Evolutionary conservation across 2,113 vertebrate genomes (phyloP).

Genomic region (Rana temporaria): DNA sequence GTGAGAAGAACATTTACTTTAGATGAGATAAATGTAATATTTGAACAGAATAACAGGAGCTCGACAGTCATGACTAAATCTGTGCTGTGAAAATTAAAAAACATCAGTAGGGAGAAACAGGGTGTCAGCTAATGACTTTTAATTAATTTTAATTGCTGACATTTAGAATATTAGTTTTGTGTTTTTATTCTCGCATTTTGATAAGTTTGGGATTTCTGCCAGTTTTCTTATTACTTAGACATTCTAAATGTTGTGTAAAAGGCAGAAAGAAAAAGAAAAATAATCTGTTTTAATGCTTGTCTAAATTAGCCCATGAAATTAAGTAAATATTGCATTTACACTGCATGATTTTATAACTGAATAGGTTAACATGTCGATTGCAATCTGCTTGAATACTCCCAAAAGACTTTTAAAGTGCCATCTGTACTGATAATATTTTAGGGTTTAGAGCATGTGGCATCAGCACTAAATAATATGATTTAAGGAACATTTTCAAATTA

Average conservation of each 20-base stretch:
- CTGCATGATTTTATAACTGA: slow-evolving; percentile 48
- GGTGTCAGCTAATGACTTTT: slow-evolving; percentile 57
- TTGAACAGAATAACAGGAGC: slow-evolving; percentile 43
- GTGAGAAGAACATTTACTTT: background rate
- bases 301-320: slow-evolving; percentile 54
- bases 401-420: slow-evolving; percentile 50
- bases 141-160: slow-evolving; percentile 59
- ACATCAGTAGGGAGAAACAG: slow-evolving; percentile 56
- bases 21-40: slow-evolving; percentile 29
- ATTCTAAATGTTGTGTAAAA: slow-evolving; percentile 37
- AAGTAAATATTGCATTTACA: slow-evolving; percentile 51
- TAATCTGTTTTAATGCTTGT: slow-evolving; percentile 51
- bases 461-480: slow-evolving; percentile 37
- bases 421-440: slow-evolving; percentile 52
- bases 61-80: slow-evolving; percentile 38
- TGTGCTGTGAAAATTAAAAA: slow-evolving; percentile 49
- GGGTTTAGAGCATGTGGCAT: slow-evolving; percentile 28
- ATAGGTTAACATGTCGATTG: slow-evolving; percentile 50
- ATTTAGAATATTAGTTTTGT: slow-evolving; percentile 57
- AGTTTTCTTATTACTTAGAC: slow-evolving; percentile 53
- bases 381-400: slow-evolving; percentile 54
- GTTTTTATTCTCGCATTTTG: slow-evolving; percentile 53
- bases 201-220: slow-evolving; percentile 55
- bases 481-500: slow-evolving; percentile 19
- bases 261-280: background rate